Evolutionary conservation across 2,888 invertebrate genomes (phyloP).

Genomic region (Pteria penguin): DNA sequence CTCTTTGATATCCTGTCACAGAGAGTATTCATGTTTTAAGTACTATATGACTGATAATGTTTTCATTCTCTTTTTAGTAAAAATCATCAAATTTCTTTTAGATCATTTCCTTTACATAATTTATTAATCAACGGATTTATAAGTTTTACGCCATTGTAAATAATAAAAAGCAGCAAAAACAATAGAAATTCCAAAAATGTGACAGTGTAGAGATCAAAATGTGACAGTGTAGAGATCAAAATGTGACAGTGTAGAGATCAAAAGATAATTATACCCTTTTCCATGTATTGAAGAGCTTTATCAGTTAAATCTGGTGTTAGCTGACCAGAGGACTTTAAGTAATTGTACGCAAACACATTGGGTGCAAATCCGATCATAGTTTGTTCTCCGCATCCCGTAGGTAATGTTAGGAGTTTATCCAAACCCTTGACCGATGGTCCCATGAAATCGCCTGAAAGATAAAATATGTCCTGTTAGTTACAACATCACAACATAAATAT

Average conservation of each 20-base stretch:
- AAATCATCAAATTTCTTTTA: background rate
- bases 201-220: too few relatives aligned
- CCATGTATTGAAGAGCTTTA: conserved; percentile 85
- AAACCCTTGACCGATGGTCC: conserved; percentile 89
- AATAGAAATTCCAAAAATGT: too few relatives aligned
- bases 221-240: too few relatives aligned
- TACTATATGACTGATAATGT: too few relatives aligned
- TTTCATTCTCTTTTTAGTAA: background rate
- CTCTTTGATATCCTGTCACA: conserved; percentile 88
- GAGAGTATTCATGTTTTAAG: background rate
- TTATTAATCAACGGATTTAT: too few relatives aligned
- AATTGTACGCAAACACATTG: conserved; percentile 91
- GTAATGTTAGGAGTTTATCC: conserved; percentile 87
- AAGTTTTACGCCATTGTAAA: too few relatives aligned
- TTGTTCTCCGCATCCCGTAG: conserved; percentile 95
- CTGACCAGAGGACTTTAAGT: conserved; percentile 88
- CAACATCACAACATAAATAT: too few relatives aligned
- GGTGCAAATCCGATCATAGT: conserved; percentile 95
- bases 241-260: too few relatives aligned
- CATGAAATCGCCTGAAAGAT: conserved; percentile 85
- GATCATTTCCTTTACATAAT: too few relatives aligned
- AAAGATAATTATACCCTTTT: conserved; percentile 82
- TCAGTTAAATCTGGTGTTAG: conserved; percentile 85
- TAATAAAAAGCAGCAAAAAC: too few relatives aligned
- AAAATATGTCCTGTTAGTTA: too few relatives aligned